Base-by-base conservation (phyloP, 2,888 invertebrate genomes). In the Lamellibrachia satsuma region DNA sequence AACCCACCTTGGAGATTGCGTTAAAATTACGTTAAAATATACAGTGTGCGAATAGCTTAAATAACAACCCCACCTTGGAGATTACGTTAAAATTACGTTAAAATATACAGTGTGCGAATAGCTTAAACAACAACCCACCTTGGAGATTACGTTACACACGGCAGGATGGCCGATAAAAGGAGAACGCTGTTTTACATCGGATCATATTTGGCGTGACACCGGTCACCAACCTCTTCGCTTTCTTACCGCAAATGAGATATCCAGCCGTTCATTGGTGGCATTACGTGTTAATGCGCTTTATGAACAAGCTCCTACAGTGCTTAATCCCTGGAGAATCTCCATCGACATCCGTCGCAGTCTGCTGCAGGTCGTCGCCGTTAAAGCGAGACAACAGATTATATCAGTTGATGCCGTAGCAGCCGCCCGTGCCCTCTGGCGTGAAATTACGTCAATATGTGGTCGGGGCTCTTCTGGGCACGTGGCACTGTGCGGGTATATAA, bases 321-420 rank as follows among this genome's bases (percentile, higher is more conserved):
- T 22, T n/a, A 22, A n/a, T 75, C 75, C 75, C 75, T 3, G 22
- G 75, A 75, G 75, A 22, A 11, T 15, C 22, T 3, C 75, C 75
- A 22, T 22, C 75, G 75, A 75, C n/a, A 75, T 75, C 22, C 75
- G 75, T 75, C 22, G 75, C 75, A 75, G 75, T 75, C 75, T 75
- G 75, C 22, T n/a, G 75, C 75, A 75, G n/a, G 75, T 22, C 75
- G n/a, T 22, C 75, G 75, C 75, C 75, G 22, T 75, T 75, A 75
- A 75, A 75, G 75, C 75, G 75, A 75, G 75, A 75, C 75, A n/a
- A 75, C 75, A 75, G 75, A 75, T 75, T 75, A 75, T 75, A 75
- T 75, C 75, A 75, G 75, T 22, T 22, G 75, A 15, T 75, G 75
- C 15, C 75, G 75, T 75, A 75, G n/a, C 75, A n/a, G 75, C 75